phyloP scores from a whole-genome alignment of 2,797 vertebrate species.

The Cossypha dichroa region DNA sequence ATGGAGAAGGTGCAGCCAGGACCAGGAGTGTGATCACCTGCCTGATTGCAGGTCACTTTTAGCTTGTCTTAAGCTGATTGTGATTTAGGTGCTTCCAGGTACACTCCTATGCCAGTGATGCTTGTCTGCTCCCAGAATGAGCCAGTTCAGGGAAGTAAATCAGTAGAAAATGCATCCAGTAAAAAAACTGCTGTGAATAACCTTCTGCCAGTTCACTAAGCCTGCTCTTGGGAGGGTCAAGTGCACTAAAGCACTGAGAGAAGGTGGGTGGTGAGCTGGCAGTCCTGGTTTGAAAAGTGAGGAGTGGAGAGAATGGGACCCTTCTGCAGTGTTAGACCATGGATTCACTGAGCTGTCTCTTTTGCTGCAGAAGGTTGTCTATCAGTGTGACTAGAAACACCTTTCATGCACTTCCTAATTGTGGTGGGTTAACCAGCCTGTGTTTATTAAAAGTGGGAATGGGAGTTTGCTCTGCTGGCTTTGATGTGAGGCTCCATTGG shows the following conservation, averaged over 20 bases:
- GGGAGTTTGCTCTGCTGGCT: neutral
- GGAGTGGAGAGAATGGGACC: neutral
- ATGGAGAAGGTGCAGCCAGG: neutral
- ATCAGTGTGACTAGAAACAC: neutral
- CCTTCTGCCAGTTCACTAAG: neutral
- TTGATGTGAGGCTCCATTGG: neutral
- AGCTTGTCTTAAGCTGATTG: neutral
- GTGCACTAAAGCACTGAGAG: neutral
- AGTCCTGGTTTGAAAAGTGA: neutral
- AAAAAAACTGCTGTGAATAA: accelerated
- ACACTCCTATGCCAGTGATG: neutral
- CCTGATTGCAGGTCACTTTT: neutral
- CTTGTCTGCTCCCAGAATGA: neutral
- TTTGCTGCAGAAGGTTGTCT: neutral
- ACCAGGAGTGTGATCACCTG: neutral
- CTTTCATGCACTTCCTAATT: neutral
- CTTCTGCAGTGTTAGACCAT: neutral
- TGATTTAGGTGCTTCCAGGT: neutral
- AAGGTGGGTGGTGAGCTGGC: neutral
- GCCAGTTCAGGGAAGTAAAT: neutral
- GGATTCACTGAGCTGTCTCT: neutral
- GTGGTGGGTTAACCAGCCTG: neutral
- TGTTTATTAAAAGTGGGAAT: neutral
- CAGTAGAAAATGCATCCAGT: neutral
- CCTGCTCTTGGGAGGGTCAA: neutral